phyloP scores from a whole-genome alignment of 2,888 invertebrate genomes.

The Philhelius pedissequus region DNA sequence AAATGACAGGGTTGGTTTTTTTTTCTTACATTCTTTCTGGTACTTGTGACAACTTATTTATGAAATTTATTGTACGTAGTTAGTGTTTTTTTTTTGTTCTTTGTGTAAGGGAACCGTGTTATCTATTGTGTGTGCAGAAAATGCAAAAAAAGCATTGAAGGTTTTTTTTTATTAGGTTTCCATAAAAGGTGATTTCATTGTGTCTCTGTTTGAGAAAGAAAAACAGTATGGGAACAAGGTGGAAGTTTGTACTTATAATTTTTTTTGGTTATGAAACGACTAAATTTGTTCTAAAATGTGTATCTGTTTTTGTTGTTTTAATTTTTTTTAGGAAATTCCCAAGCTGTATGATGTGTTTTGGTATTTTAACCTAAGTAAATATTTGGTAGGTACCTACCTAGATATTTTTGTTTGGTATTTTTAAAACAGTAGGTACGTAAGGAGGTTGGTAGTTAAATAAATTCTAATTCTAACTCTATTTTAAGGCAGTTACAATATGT shows the following conservation, averaged over 20 bases:
- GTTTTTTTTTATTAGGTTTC: constrained; percentile 19
- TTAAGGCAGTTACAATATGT: too few relatives aligned
- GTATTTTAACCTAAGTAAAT: constrained; percentile 14
- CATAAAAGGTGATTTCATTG: constrained; percentile 19
- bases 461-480: too few relatives aligned
- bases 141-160: neutral
- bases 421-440: neutral
- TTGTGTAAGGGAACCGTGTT: neutral
- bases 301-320: neutral
- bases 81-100: constrained; percentile 1
- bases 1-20: constrained; percentile 36
- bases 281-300: neutral
- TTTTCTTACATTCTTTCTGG: neutral
- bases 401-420: neutral
- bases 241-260: neutral
- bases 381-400: neutral
- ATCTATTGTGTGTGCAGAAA: constrained; percentile 21
- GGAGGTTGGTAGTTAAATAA: too few relatives aligned
- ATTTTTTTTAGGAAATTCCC: constrained; percentile 16
- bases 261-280: neutral
- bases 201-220: neutral
- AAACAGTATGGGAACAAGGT: neutral
- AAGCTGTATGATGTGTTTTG: constrained; percentile 4
- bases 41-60: constrained; percentile 1
- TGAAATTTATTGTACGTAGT: constrained; percentile 5